Evolutionary conservation across 2,888 invertebrate species (phyloP).

Genomic region (Drosophila longiperda): DNA sequence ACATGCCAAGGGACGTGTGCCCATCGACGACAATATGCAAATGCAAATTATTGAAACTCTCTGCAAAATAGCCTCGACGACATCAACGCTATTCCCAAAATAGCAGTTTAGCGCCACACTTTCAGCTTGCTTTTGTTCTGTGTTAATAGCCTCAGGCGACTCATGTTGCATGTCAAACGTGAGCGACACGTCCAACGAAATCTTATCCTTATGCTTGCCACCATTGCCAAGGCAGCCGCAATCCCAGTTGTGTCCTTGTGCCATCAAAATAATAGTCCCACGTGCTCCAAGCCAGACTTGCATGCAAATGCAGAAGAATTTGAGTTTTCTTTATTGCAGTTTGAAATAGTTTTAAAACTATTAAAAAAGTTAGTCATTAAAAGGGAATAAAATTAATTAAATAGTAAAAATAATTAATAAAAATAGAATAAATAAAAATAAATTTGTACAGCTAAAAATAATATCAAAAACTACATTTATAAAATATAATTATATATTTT

Average conservation of each 20-base stretch:
- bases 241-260: constrained; percentile 25
- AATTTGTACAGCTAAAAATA: neutral
- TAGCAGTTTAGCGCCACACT: constrained; percentile 15
- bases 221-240: constrained; percentile 26
- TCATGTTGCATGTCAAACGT: constrained; percentile 60
- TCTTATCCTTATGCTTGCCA: constrained; percentile 38
- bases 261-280: constrained; percentile 26
- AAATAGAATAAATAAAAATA: neutral
- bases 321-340: constrained; percentile 8
- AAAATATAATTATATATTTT: neutral
- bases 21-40: constrained; percentile 65
- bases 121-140: constrained; percentile 7
- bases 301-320: constrained; percentile 45
- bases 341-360: neutral
- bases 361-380: neutral
- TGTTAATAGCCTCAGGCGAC: constrained; percentile 67
- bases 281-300: constrained; percentile 45
- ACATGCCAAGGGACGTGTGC: constrained; percentile 36
- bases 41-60: constrained; percentile 66
- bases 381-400: neutral
- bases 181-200: constrained; percentile 43
- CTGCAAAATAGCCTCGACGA: constrained; percentile 12
- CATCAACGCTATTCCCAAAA: constrained; percentile 24
- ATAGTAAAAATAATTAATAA: neutral
- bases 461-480: neutral